Evolutionary conservation across 2,888 invertebrate species (phyloP), one percentile per base, ranked within the genome.

Genomic region (Leucophora obtusa): DNA sequence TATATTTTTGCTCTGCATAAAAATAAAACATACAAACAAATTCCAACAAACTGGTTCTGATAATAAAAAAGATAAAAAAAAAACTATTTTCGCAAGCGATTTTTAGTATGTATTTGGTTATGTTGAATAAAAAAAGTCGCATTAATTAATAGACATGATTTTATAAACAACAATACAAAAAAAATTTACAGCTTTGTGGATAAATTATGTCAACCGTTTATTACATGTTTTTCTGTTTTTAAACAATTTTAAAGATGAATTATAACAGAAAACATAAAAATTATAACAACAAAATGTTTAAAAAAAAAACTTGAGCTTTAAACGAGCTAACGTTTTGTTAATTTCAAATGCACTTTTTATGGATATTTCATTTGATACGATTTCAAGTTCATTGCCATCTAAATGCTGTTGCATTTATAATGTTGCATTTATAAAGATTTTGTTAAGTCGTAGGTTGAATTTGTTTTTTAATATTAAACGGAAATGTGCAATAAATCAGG

Each of bases 1-100:
- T n/a, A n/a, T n/a, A n/a, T n/a, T n/a, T n/a, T n/a, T n/a, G n/a
- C n/a, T n/a, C n/a, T n/a, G n/a, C n/a, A n/a, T n/a, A n/a, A n/a
- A n/a, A n/a, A n/a, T n/a, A n/a, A n/a, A n/a, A n/a, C n/a, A n/a
- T n/a, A n/a, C n/a, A n/a, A n/a, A n/a, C n/a, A n/a, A n/a, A n/a
- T n/a, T n/a, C n/a, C 63, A 69, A 69, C 75, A 35, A 69, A 76
- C 75, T 76, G 18, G 69, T 69, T 62, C 63, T 54, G 43, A 4
- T n/a, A n/a, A n/a, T n/a, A n/a, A n/a, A n/a, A n/a, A n/a, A n/a
- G n/a, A n/a, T n/a, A n/a, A 47, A 47, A 47, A 47, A 3, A 10
- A 38, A 38, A 11, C 10, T 2, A 38, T 38, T 38, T 38, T 38
- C 38, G 38, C 38, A 38, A 38, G 38, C 11, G 6, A 38, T 38